These are phyloP conservation scores for Tetramorium bicarinatum DNA, from an alignment of 2,888 invertebrate genomes.

Conservation along the genomic window DNA sequence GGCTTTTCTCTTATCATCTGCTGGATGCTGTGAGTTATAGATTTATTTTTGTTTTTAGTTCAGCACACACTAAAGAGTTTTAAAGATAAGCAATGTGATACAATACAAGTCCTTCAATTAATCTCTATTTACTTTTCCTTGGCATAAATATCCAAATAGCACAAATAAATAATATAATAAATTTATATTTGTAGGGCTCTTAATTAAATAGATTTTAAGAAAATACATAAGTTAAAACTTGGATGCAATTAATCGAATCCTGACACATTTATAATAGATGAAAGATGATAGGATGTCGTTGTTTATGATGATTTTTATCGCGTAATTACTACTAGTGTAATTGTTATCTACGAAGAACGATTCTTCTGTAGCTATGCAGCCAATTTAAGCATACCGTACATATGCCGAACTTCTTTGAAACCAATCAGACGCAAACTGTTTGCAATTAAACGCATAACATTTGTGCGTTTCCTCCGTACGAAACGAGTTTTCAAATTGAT, in stretches of 20 bases:
- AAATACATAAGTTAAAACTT: neutral
- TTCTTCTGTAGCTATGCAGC: neutral
- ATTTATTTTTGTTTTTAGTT: neutral
- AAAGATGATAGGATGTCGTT: neutral
- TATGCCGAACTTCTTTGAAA: conserved; percentile 35
- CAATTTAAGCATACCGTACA: neutral
- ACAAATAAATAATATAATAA: conserved; percentile 4
- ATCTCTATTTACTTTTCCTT: neutral
- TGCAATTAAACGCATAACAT: conserved; percentile 39
- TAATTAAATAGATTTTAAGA: neutral
- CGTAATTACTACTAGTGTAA: neutral
- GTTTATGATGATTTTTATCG: conserved; percentile 14
- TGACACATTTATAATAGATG: neutral
- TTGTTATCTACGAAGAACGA: neutral
- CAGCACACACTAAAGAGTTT: neutral
- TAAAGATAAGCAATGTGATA: neutral
- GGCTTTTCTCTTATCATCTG: neutral
- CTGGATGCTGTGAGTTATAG: neutral
- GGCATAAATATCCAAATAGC: neutral
- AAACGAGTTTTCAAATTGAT: conserved; percentile 7
- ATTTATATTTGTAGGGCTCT: neutral
- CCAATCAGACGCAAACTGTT: conserved; percentile 40
- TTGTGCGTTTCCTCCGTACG: neutral
- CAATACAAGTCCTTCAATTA: neutral
- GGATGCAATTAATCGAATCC: neutral